Evolutionary conservation across 2,113 vertebrate genomes (phyloP).

Genomic region (Ailurus styani): DNA sequence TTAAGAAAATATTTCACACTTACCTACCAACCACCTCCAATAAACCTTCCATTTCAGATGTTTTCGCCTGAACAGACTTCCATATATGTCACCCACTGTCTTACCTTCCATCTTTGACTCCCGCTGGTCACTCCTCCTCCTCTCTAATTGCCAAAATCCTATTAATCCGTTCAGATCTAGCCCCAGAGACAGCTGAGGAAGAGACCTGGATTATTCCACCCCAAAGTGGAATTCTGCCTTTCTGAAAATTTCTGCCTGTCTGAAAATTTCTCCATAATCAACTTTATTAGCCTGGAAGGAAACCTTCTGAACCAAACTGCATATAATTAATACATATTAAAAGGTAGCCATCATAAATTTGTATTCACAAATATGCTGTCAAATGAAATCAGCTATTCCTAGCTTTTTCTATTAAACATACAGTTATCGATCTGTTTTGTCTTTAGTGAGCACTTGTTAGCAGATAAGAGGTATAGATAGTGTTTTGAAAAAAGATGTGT

Average conservation of each 20-base stretch:
- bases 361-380: neutral
- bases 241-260: neutral
- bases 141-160: neutral
- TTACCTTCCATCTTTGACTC: neutral
- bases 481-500: neutral
- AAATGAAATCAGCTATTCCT: neutral
- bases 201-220: neutral
- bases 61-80: neutral
- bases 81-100: neutral
- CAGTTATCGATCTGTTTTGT: neutral
- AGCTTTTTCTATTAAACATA: neutral
- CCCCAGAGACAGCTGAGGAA: neutral
- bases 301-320: neutral
- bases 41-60: neutral
- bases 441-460: neutral
- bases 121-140: neutral
- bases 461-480: neutral
- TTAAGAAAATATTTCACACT: neutral
- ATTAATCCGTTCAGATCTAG: neutral
- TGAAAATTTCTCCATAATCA: neutral
- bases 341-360: neutral
- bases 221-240: neutral
- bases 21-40: neutral
- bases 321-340: neutral
- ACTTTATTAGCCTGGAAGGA: neutral